Conservation (phyloP, 2,888 invertebrate genomes). For the Xiphydria camelus region DNA sequence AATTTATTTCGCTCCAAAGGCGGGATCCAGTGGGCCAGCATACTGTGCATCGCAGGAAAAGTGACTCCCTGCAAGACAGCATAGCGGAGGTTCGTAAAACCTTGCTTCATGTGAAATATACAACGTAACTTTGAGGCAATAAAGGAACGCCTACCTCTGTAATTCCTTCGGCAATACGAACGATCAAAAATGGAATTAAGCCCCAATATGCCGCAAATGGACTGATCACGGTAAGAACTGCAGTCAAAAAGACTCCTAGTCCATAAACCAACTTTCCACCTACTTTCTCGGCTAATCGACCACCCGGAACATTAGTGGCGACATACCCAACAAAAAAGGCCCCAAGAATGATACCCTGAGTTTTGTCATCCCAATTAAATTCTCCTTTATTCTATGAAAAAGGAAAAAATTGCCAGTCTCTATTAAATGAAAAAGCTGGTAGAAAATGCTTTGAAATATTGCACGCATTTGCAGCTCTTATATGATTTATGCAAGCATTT, state of each 20-base stretch:
- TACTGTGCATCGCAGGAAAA: constrained; percentile 92
- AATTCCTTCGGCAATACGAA: constrained; percentile 80
- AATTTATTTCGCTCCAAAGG: constrained; percentile 88
- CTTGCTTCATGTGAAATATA: background rate
- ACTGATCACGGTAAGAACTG: constrained; percentile 79
- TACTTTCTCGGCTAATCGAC: constrained; percentile 79
- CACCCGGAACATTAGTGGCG: constrained; percentile 79
- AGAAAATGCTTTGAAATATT: too few relatives aligned
- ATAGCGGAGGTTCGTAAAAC: too few relatives aligned
- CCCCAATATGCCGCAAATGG: constrained; percentile 75
- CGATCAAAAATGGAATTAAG: constrained; percentile 70
- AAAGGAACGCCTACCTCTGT: constrained; percentile 74
- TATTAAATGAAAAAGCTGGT: too few relatives aligned
- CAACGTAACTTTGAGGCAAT: too few relatives aligned
- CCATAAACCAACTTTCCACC: constrained; percentile 90
- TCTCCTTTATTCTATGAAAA: constrained; percentile 67
- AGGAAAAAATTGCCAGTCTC: constrained; percentile 22
- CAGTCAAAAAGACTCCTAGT: constrained; percentile 77
- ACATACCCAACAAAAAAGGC: constrained; percentile 86
- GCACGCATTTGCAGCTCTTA: too few relatives aligned
- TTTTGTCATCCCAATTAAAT: constrained; percentile 77
- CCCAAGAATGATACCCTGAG: constrained; percentile 79
- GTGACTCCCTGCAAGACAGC: constrained; percentile 71
- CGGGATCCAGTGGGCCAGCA: constrained; percentile 92
- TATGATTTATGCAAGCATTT: too few relatives aligned